Base-by-base conservation (phyloP, 2,888 invertebrate genomes). In the Leucania comma region DNA sequence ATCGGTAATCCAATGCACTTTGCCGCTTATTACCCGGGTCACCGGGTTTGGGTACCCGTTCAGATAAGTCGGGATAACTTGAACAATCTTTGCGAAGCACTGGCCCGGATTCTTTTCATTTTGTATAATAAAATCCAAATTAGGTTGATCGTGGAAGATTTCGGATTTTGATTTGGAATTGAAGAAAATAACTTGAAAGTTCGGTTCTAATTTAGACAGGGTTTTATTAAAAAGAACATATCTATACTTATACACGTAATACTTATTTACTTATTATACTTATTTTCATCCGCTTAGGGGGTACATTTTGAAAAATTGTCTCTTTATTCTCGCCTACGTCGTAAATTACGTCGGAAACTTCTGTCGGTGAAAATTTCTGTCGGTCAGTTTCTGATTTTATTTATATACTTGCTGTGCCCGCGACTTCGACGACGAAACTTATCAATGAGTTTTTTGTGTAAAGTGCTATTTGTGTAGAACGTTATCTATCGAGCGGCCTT, bases 11-110 rank as follows among this genome's bases (percentile, higher is more conserved):
- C 85, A 73, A 80, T 90, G 90, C 90, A 90, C 83, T 87, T 83
- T 68, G 81, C 48, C 79, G 80, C 89, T 87, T 86, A 91, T 90
- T 90, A 90, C 60, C 84, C 90, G 90, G 90, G 88, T 88, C 90
- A 86, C 70, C 79, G 90, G 82, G 70, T 79, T 78, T 85, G 86
- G 86, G 81, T 85, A 85, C 86, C 84, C 89, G 81, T 73, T 53
- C 65, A 73, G 79, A 81, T 77, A 79, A 81, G 71, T 46, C 69
- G 56, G 64, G 42, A 56, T 58, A 67, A 56, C 80, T 60, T 67
- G 72, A 68, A 63, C 67, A 76, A 80, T 81, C 71, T 77, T 65
- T 56, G 60, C 65, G 42, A 60, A 14, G 57, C 63, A 60, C 63
- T 72, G 56, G 70, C 58, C 71, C 63, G 57, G 48, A 75, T 50